A percentile compares a stretch with the other conserved stretches of the same genome.
Evolutionary conservation across 1,140 invertebrate genomes (phyloP).

Genomic region (Lepidurus couesii): DNA sequence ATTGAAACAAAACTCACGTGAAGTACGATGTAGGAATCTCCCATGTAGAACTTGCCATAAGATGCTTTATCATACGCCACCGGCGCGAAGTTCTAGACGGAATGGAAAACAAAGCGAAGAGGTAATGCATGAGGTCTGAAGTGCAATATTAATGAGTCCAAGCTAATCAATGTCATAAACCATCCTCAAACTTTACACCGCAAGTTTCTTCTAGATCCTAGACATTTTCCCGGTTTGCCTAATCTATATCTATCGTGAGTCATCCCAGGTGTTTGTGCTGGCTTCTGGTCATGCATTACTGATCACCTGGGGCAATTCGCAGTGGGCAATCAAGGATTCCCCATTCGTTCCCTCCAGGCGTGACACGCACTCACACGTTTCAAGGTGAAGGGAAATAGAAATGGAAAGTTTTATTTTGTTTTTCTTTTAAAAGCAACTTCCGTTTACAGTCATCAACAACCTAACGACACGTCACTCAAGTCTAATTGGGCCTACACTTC

Average conservation of each 20-base stretch:
- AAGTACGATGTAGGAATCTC: conserved; percentile 84
- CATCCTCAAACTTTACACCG: neutral
- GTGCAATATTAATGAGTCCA: neutral
- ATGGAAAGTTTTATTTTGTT: neutral
- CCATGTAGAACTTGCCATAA: conserved; percentile 81
- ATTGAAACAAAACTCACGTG: conserved; percentile 57
- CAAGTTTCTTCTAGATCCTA: neutral
- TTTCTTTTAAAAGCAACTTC: neutral
- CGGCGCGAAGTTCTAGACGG: conserved; percentile 70
- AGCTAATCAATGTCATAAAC: neutral
- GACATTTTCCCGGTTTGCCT: neutral
- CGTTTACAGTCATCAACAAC: neutral
- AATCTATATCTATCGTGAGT: conserved; percentile 11
- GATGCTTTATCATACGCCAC: conserved; percentile 65
- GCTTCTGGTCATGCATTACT: conserved; percentile 2
- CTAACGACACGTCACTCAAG: no score
- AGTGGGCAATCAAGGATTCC: neutral
- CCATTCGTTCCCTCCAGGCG: neutral
- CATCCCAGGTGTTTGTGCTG: neutral
- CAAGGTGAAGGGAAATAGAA: neutral
- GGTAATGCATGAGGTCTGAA: neutral
- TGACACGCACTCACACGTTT: neutral
- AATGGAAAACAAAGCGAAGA: conserved; percentile 33
- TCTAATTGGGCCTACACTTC: no score
- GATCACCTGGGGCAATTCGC: conserved; percentile 6